Conservation (phyloP, 1,140 invertebrate species). For the Tribolium castaneum region DNA sequence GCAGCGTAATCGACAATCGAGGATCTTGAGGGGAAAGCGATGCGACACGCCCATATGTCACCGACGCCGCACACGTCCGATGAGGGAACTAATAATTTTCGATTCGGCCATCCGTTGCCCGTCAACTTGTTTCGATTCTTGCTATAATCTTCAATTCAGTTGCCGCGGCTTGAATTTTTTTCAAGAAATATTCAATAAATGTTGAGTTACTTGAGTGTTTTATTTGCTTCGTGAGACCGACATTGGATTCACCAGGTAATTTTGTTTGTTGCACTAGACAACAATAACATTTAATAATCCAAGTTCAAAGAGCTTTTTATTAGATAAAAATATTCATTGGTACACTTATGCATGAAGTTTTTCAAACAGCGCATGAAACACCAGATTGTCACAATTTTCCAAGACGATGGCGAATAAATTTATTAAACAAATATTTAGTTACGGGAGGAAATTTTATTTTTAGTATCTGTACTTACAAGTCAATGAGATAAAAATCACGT, state of each 20-base stretch:
- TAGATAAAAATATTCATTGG: too few relatives aligned
- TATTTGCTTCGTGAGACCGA: conserved; percentile 24
- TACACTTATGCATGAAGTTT: too few relatives aligned
- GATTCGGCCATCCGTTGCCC: conserved; percentile 43
- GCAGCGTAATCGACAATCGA: not conserved
- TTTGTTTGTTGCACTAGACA: not conserved
- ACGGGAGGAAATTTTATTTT: conserved; percentile 25
- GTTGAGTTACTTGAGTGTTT: conserved; percentile 32
- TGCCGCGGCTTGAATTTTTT: conserved; percentile 34
- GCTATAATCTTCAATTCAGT: conserved; percentile 43
- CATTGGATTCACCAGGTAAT: conserved; percentile 23
- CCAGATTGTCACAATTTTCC: not conserved
- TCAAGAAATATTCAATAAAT: conserved; percentile 22
- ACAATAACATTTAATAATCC: too few relatives aligned
- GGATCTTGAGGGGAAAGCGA: conserved; percentile 25
- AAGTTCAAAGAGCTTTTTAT: too few relatives aligned
- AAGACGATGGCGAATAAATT: not conserved
- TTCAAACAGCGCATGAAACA: too few relatives aligned
- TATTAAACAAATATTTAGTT: conserved; percentile 5
- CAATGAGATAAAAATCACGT: conserved; percentile 21
- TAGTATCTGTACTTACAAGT: not conserved
- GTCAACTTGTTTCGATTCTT: conserved; percentile 38
- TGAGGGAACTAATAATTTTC: conserved; percentile 53
- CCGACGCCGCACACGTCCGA: conserved; percentile 42
- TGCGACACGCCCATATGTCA: conserved; percentile 27